Base-by-base conservation (phyloP, 2,113 vertebrate species). In the Anoplopoma fimbria region DNA sequence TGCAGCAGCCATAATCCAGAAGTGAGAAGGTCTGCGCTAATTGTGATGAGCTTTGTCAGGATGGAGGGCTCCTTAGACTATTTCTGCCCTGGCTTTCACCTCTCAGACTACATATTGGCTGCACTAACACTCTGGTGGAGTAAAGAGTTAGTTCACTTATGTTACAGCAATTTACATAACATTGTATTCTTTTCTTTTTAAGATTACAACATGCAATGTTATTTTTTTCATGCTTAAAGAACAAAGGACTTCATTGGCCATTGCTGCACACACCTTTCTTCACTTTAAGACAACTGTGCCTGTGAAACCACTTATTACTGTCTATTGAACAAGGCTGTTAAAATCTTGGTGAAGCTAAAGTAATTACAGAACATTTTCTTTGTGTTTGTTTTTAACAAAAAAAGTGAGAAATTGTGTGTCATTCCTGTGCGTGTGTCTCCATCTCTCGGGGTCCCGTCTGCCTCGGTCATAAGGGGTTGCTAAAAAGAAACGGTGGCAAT, bases 401-500 rank as follows among this genome's bases (percentile, higher is more conserved):
- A 88, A 67, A 45, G 14, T 14, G 45, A 60, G 34, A 36, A 61
- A 71, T 10, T 31, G 29, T 70, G 68, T 57, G 36, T 69, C 75
- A 71, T 82, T 81, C 78, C 71, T 79, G 31, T 69, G 71, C 71
- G 84, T 58, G 60, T 72, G 82, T 65, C 61, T 80, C 36, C 76
- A 36, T 81, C 77, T 82, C 75, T 75, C 33, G 76, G 85, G 83
- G 75, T 60, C 69, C 58, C 21, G 75, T 40, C 72, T 81, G 68
- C 33, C 69, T 90, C 81, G n/a, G 82, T 63, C 87, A 51, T 76
- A 7, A 60, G 84, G 64, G 82, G 25, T 25, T 75, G 78, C 77
- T 79, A 55, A 82, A 89, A 88, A 85, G 91, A 92, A 90, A 89
- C 85, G 45, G 77, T 79, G 80, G 70, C 88, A 89, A 77, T 34